Conservation (phyloP, 1,140 invertebrate genomes). For the Leptinotarsa defecta region DNA sequence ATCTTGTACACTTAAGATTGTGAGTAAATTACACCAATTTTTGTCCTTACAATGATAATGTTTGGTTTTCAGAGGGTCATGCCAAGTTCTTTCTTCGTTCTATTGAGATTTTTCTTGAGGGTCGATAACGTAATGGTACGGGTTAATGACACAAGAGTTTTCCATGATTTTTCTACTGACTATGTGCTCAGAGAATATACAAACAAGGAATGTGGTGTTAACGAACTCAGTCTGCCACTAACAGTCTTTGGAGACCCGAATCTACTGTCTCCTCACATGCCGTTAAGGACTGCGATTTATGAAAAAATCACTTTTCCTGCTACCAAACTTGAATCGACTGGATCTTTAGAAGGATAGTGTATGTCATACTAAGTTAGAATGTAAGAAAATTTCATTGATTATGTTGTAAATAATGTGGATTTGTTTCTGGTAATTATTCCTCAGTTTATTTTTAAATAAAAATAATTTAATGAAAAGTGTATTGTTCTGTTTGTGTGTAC, state of each 20-base stretch:
- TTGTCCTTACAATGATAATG: background rate
- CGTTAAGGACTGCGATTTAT: constrained; percentile 43
- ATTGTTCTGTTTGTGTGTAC: too few species aligned
- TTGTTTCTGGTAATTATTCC: too few species aligned
- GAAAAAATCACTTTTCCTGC: constrained; percentile 52
- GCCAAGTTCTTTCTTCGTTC: constrained; percentile 90
- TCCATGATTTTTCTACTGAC: constrained; percentile 78
- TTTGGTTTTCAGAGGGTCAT: constrained; percentile 83
- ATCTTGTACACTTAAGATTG: constrained; percentile 89
- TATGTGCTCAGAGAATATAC: constrained; percentile 80
- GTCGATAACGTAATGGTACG: constrained; percentile 91
- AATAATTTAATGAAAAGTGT: too few species aligned
- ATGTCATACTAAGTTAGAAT: too few species aligned
- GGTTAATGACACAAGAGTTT: constrained; percentile 90
- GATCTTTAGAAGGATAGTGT: too few species aligned
- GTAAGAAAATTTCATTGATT: too few species aligned
- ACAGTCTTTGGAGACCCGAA: constrained; percentile 54
- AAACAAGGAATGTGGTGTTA: constrained; percentile 71
- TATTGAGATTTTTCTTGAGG: constrained; percentile 89
- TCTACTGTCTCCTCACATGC: constrained; percentile 51
- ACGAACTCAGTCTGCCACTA: constrained; percentile 62
- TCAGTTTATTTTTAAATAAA: too few species aligned
- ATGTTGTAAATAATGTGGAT: too few species aligned
- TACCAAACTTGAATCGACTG: background rate
- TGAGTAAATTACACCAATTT: constrained; percentile 60